A percentile compares a stretch with the other conserved stretches of the same genome.
These are phyloP conservation scores for Zosterops lateralis DNA, from an alignment of 2,113 vertebrate species.

Conservation along the genomic window DNA sequence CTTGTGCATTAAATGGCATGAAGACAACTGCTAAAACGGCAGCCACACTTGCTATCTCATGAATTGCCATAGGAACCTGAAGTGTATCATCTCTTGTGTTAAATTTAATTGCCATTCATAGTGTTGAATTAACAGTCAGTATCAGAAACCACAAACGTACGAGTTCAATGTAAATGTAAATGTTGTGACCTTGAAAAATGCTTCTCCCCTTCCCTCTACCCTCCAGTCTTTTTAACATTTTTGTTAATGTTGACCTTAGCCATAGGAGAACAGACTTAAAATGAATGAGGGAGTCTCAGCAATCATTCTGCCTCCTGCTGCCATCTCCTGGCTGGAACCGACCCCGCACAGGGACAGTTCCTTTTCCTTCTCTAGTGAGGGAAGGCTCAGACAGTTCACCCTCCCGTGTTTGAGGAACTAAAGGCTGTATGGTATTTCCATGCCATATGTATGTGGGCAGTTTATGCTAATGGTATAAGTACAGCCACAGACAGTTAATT, in stretches of 20 bases:
- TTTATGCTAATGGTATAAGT: background rate
- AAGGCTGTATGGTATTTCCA: background rate
- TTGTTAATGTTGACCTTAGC: background rate
- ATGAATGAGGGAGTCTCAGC: background rate
- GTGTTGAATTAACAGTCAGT: background rate
- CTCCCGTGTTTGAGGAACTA: background rate
- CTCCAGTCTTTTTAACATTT: background rate
- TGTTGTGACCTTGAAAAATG: background rate
- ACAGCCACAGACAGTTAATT: background rate
- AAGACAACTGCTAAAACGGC: background rate
- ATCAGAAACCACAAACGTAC: background rate
- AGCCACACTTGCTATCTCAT: background rate
- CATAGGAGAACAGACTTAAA: background rate
- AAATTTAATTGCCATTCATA: background rate
- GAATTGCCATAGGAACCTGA: background rate
- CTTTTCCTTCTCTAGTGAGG: background rate
- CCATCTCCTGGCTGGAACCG: slow-evolving; percentile 15
- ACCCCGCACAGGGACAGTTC: background rate
- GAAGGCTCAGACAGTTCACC: background rate
- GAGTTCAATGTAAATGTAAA: background rate
- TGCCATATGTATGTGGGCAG: slow-evolving; percentile 19
- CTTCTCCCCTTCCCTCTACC: background rate
- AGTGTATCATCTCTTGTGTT: background rate
- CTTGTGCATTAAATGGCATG: background rate
- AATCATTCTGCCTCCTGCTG: background rate